Evolutionary conservation across 2,888 invertebrate species (phyloP), one percentile per base, ranked within the genome.

Genomic region (Amphipoea lucens): DNA sequence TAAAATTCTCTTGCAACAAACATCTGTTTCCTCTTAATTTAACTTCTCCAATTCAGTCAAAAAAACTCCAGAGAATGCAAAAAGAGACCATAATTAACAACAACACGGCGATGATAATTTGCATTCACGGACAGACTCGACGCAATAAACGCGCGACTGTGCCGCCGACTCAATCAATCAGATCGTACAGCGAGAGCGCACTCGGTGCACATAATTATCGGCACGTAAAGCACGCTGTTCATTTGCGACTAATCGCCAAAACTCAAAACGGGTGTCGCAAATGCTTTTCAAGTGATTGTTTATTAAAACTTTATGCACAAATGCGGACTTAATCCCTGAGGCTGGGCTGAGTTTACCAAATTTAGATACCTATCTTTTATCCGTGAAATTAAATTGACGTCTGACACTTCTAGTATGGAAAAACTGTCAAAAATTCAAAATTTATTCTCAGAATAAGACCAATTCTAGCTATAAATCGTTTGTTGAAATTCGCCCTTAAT

Each of bases 201-300:
- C 66, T 81, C 86, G 17, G 57, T 76, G 29, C 68, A 67, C 69
- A 83, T 89, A 79, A 83, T 88, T 80, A 79, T 88, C 40, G 23
- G 14, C 17, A 70, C 12, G 29, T 79, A 76, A 82, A 67, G 74
- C 60, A 23, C 23, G 62, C 68, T 66, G 12, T 71, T 57, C 62
- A 78, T 11, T 72, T 81, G 67, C 78, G 57, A 79, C 72, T 74
- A n/a, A 68, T 68, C 17, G 51, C 40, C 29, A 12, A 42, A 12
- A 20, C 17, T 2, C n/a, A 42, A 71, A 40, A 42, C 42, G 20
- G n/a, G 9, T 14, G 20, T 72, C 40, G 65, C 12, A 23, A 11
- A 65, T 63, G 11, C 23, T 23, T 40, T 40, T 40, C 40, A 23
- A 65, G 23, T 2, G n/a, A n/a, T n/a, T n/a, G n/a, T n/a, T n/a